Percentiles rank a stretch among this genome's conserved stretches.
These are phyloP conservation scores for Sebastes miniatus DNA, from an alignment of 2,797 vertebrate species.

Conservation along the genomic window DNA sequence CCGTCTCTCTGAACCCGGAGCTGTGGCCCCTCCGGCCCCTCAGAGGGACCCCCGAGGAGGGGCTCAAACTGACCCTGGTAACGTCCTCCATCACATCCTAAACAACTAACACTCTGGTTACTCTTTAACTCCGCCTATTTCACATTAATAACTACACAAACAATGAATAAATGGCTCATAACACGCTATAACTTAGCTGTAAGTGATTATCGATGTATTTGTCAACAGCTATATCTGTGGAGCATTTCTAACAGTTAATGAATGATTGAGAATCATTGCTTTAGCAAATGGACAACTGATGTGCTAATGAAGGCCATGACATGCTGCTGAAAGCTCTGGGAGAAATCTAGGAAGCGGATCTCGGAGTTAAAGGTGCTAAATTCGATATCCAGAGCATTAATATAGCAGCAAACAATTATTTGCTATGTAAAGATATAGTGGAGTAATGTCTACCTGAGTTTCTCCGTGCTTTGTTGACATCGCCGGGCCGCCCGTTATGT, in stretches of 20 bases:
- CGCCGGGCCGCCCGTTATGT: too few relatives aligned
- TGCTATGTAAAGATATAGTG: too few relatives aligned
- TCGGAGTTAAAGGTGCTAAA: not conserved
- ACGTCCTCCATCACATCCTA: not conserved
- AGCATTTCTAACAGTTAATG: not conserved
- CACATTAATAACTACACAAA: not conserved
- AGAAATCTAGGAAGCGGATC: not conserved
- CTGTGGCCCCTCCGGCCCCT: slow-evolving; percentile 69
- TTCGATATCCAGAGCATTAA: too few relatives aligned
- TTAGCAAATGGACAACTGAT: not conserved
- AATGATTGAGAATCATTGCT: not conserved
- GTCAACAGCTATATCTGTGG: too few relatives aligned
- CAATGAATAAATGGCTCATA: not conserved
- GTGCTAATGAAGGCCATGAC: not conserved
- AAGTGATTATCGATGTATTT: not conserved
- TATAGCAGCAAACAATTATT: too few relatives aligned
- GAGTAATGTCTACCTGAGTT: too few relatives aligned
- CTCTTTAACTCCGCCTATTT: not conserved
- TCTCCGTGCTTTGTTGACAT: too few relatives aligned
- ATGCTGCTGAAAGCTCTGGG: not conserved
- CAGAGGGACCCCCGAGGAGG: slow-evolving; percentile 65
- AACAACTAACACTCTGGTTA: not conserved
- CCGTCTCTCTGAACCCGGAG: slow-evolving; percentile 63
- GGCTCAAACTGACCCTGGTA: slow-evolving; percentile 61
- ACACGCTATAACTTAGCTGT: not conserved